These are phyloP conservation scores for Ascidia mentula DNA, from an alignment of 23 tunicate species.

Conservation along the genomic window DNA sequence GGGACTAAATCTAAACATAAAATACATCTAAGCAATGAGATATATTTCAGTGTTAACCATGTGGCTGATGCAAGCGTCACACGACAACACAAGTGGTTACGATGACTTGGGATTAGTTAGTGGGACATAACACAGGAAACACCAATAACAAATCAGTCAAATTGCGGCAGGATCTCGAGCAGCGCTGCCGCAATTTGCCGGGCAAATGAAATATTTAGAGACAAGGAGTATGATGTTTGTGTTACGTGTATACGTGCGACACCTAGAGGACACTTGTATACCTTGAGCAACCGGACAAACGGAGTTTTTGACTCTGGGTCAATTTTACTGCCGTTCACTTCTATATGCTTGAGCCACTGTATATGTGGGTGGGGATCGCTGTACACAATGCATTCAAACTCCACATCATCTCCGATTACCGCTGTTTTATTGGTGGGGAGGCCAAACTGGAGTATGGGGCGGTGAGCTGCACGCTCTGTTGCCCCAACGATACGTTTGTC, in stretches of 20 bases:
- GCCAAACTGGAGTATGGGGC: constrained; percentile 55
- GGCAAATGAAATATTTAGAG: too few relatives aligned
- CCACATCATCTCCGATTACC: constrained; percentile 55
- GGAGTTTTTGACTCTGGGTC: constrained; percentile 29
- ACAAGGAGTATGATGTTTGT: constrained; percentile 6
- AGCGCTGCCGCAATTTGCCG: background rate
- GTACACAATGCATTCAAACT: constrained; percentile 72
- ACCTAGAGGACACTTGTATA: constrained; percentile 7
- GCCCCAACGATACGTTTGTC: background rate
- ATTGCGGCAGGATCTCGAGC: background rate
- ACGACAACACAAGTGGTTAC: background rate
- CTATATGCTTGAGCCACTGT: constrained; percentile 51
- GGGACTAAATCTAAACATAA: background rate
- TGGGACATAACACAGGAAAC: background rate
- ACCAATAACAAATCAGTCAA: background rate
- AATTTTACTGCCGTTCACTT: constrained; percentile 23
- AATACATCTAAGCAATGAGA: constrained; percentile 9
- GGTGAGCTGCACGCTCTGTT: constrained; percentile 74
- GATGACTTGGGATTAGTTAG: background rate
- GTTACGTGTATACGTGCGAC: constrained; percentile 10
- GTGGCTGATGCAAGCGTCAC: background rate
- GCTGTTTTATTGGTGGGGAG: constrained; percentile 66
- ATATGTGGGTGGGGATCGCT: constrained; percentile 93
- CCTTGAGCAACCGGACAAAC: constrained; percentile 38
- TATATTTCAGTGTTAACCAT: constrained; percentile 1